Evolutionary conservation across 2,888 invertebrate species (phyloP), one percentile per base, ranked within the genome.

Genomic region (Isoperla grammatica): DNA sequence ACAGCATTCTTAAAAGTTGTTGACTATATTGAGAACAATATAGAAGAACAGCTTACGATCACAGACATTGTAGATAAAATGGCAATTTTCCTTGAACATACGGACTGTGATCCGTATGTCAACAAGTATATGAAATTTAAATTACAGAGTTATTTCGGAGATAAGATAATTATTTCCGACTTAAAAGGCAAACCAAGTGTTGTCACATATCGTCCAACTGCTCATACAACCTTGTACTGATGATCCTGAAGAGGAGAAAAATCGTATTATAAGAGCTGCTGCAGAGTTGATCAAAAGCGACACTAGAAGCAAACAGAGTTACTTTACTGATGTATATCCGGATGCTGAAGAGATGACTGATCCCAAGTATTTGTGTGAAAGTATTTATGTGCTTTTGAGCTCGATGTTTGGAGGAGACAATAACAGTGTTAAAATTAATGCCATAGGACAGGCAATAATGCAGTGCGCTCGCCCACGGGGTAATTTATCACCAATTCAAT

Each of bases 401-500:
- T 6, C 43, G 20, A 9, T 35, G 20, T n/a, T 23, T 2, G 20
- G 35, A 8, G 20, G 15, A 29, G 43, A 35, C 23, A 45, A 56
- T 43, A 43, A 22, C 23, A 45, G 35, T 43, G 19, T 48, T 15
- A 29, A 43, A 49, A 23, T 61, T 22, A 59, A 43, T 53, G 19
- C 35, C 39, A 56, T 60, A 57, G 57, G 57, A 39, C 57, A 61
- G 23, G 60, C 60, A 11, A 62, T 62, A 12, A 61, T 61, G 23
- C 60, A 61, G 46, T 45, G 60, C 48, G 57, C 42, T 11, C 35
- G 49, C 8, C 29, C 29, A 29, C 29, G 29, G 8, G 29, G 29
- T 8, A 6, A 29, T 29, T 29, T 29, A 8, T 4, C 29, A 29
- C 49, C 56, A 54, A 57, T 63, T 35, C 57, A 63, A 43, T 39